Conservation (phyloP, 2,797 vertebrate genomes). For the Prunella strophiata region DNA sequence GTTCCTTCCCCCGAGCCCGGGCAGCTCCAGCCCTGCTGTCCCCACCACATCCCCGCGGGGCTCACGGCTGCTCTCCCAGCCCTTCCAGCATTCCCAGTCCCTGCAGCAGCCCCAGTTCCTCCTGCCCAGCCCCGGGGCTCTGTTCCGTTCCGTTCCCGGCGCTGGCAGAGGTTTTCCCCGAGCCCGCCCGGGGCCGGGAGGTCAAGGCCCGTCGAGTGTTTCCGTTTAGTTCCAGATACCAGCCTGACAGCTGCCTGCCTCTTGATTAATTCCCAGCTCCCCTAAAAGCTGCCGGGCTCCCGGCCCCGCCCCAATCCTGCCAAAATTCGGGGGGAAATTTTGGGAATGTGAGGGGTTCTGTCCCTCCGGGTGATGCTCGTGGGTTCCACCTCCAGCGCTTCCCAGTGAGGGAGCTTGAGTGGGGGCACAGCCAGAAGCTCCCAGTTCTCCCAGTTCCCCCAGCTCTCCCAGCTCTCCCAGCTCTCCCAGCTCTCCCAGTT, state of each 20-base stretch:
- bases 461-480: background rate
- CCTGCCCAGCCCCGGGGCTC: background rate
- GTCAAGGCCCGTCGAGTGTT: slow-evolving; percentile 83
- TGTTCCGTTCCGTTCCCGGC: background rate
- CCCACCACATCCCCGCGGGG: accelerated
- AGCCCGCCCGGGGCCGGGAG: slow-evolving; percentile 50
- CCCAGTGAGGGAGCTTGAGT: too few species aligned
- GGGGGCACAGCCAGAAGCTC: background rate
- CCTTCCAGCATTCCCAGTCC: background rate
- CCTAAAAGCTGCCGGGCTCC: slow-evolving; percentile 3
- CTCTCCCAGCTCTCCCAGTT: background rate
- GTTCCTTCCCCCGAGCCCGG: background rate
- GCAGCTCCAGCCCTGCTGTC: too few species aligned
- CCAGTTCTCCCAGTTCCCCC: background rate
- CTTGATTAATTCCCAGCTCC: slow-evolving; percentile 88
- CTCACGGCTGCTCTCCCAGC: background rate
- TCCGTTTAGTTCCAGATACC: slow-evolving; percentile 97
- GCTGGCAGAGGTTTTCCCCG: background rate
- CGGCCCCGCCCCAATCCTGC: background rate
- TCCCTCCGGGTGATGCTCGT: background rate
- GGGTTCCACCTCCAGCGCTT: background rate
- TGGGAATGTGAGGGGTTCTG: background rate
- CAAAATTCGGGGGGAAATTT: background rate
- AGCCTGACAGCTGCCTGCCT: slow-evolving; percentile 89
- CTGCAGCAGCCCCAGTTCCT: background rate